Percentiles rank a stretch among this genome's conserved stretches.
Evolutionary conservation across 2,888 invertebrate species (phyloP).

Genomic region (Macrosiphum euphorbiae): DNA sequence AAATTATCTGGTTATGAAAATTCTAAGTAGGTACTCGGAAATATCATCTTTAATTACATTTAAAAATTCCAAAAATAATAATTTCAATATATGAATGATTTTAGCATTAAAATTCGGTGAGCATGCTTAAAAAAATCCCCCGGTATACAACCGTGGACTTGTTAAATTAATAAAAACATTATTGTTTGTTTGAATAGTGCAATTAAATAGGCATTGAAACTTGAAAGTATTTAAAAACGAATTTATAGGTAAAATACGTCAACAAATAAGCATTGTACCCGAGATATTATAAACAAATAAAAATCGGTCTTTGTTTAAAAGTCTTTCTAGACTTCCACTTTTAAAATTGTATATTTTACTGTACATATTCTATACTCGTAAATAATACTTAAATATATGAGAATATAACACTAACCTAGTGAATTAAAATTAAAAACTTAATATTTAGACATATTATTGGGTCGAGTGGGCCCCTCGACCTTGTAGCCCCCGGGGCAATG

Average conservation of each 20-base stretch:
- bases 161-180: neutral
- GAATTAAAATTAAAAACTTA: neutral
- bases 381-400: neutral
- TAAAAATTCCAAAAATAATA: too few species aligned
- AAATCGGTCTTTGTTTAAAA: neutral
- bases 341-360: neutral
- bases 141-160: neutral
- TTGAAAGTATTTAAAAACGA: neutral
- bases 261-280: neutral
- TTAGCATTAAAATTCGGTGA: too few species aligned
- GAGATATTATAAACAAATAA: neutral
- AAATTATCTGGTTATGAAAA: too few species aligned
- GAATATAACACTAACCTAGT: neutral
- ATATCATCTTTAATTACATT: too few species aligned
- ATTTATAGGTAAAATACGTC: neutral
- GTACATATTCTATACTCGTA: neutral
- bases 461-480: neutral
- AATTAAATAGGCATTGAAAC: neutral
- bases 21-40: too few species aligned
- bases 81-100: too few species aligned
- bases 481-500: conserved; percentile 17
- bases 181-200: neutral
- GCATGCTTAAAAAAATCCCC: too few species aligned
- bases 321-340: neutral
- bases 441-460: neutral